Conservation (phyloP, 2,888 invertebrate genomes). For the Oligia strigilis region DNA sequence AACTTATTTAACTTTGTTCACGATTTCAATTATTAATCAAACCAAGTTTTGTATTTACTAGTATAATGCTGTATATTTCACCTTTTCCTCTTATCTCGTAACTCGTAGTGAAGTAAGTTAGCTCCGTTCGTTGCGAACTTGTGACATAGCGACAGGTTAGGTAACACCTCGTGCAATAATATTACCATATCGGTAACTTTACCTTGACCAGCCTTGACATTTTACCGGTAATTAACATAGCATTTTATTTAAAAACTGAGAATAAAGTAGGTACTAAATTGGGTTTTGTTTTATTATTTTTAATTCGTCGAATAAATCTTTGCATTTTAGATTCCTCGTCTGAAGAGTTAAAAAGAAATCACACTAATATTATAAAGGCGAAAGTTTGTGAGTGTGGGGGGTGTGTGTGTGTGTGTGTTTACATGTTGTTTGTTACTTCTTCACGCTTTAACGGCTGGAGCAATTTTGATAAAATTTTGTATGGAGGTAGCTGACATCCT, state of each 20-base stretch:
- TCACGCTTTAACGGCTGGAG: too few species aligned
- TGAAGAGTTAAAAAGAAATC: neutral
- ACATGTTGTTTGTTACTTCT: too few species aligned
- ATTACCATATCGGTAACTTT: slow-evolving; percentile 17
- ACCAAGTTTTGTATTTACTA: neutral
- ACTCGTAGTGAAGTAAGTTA: slow-evolving; percentile 13
- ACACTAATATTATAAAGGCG: too few species aligned
- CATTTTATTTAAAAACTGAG: neutral
- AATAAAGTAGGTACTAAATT: neutral
- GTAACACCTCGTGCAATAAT: slow-evolving; percentile 32
- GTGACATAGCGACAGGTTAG: neutral
- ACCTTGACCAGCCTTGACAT: slow-evolving; percentile 62
- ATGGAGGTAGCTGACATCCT: too few species aligned
- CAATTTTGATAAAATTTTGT: too few species aligned
- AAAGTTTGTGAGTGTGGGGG: too few species aligned
- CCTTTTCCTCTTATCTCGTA: slow-evolving; percentile 18
- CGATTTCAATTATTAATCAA: neutral
- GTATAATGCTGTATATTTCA: neutral
- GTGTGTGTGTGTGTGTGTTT: too few species aligned
- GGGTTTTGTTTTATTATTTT: neutral
- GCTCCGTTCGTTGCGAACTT: neutral
- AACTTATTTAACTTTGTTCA: too few species aligned
- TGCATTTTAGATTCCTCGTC: neutral
- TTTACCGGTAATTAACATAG: slow-evolving; percentile 20
- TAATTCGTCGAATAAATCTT: neutral